Evolutionary conservation across 2,113 vertebrate genomes (phyloP).

Genomic region (Gambusia holbrooki): DNA sequence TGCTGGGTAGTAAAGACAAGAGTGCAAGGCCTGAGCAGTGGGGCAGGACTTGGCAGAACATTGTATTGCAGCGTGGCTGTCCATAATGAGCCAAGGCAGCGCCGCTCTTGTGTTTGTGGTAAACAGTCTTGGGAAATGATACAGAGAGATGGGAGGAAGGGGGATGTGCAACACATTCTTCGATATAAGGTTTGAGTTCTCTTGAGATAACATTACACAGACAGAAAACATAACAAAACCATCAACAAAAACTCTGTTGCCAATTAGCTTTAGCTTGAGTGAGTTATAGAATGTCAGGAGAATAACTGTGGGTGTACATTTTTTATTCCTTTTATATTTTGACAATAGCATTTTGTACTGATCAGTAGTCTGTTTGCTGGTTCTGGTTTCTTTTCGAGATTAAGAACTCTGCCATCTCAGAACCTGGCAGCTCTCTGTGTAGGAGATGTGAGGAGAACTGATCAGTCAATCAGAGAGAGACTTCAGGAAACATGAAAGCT

Average conservation of each 20-base stretch:
- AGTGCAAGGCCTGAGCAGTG: slow-evolving; percentile 68
- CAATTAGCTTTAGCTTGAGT: slow-evolving; percentile 5
- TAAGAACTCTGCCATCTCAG: background rate
- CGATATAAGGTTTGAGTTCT: slow-evolving; percentile 22
- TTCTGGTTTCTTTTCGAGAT: background rate
- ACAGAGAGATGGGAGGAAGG: slow-evolving; percentile 32
- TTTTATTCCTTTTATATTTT: no score
- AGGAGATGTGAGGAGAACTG: no score
- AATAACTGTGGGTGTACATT: no score
- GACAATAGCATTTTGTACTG: no score
- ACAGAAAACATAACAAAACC: slow-evolving; percentile 19
- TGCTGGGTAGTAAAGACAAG: slow-evolving; percentile 85
- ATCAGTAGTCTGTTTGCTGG: background rate
- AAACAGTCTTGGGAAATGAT: slow-evolving; percentile 77
- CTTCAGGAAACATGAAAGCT: no score
- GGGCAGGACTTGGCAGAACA: slow-evolving; percentile 80
- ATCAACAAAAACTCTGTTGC: slow-evolving; percentile 47
- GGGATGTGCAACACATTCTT: slow-evolving; percentile 1
- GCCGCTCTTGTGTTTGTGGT: slow-evolving; percentile 73
- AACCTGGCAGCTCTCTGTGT: no score
- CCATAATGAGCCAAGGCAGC: slow-evolving; percentile 72
- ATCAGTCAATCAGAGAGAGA: no score
- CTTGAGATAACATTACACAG: slow-evolving; percentile 17
- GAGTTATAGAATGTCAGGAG: slow-evolving; percentile 14
- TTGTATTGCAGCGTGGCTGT: slow-evolving; percentile 68